Base-by-base conservation (phyloP, 2,797 vertebrate species). In the Fistularia tabacaria region DNA sequence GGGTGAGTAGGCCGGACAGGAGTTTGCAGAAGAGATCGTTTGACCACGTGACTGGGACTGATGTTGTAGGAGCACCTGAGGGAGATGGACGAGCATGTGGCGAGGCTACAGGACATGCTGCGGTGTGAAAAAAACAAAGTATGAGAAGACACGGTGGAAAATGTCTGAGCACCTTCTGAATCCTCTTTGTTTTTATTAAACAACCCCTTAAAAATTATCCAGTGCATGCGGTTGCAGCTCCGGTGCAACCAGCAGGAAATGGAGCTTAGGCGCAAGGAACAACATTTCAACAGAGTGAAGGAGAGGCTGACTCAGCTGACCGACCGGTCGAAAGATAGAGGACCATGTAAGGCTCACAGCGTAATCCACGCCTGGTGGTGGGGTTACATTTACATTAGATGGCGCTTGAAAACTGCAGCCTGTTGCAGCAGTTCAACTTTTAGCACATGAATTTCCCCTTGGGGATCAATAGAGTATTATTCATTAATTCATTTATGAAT, bases 251-350 rank as follows among this genome's bases (percentile, higher is more conserved):
- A 88, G 71, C 88, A 87, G 72, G 86, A 79, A 7, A 74, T 58
- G 0, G 89, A 91, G 60, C 59, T 90, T 52, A 88, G 36, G 59
- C 82, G 76, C 0, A 42, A 65, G 61, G 91, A 92, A 84, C 81
- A 86, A 71, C 80, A 79, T 3, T 9, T 56, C 43, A 71, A 59
- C 76, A 71, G 83, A 36, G 59, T 90, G 74, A 90, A 77, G 55
- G 88, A 91, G 55, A 77, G 76, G 8, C 76, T 92, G 13, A 74
- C 74, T 0, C 85, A 82, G 62, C 53, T 88, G 42, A 55, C 71
- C 3, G 84, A 89, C 58, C 46, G 74, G 67, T 79, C 69, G 44
- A 51, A 62, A 51, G 79, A 80, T 12, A 83, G 61, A 40, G 83
- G 71, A 38, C 59, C 67, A 48, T 63, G 90, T 92, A 69, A 79